Evolutionary conservation across 2,113 vertebrate species (phyloP), one percentile per base, ranked within the genome.

Genomic region (Bungarus multicinctus): DNA sequence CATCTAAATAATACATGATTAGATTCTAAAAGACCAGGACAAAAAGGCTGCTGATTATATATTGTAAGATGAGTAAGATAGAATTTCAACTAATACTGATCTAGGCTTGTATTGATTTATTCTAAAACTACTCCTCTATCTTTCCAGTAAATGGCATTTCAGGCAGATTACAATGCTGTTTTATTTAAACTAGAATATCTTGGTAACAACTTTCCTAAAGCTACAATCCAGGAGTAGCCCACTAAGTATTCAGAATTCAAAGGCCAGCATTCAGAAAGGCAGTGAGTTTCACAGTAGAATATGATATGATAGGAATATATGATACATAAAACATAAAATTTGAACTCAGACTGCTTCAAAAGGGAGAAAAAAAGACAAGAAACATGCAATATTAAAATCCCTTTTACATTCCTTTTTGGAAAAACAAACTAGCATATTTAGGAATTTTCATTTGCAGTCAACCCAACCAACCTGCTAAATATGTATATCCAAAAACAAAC

Each of bases 11-110:
- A 74, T 74, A 34, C 16, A 39, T 39, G 14, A 45, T 85, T 25
- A 91, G 34, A 52, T 81, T 87, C 74, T 81, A 89, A 90, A 96
- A 86, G 74, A 89, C 69, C 81, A 81, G 64, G 55, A 9, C 93
- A 96, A 74, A 94, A 95, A 93, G 93, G 89, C 87, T 91, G 90
- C 89, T 89, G 53, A 64, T 95, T 85, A 58, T 95, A 94, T 95
- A 94, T 94, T 92, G 16, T 23, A 90, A 74, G 5, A 69, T 2
- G 16, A 58, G 57, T 58, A 58, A 58, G 57, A 25, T 58, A 23
- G 30, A 30, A 74, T 90, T 90, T 90, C 45, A 69, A 47, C 14
- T 52, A n/a, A 23, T 90, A 74, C 64, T 74, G 60, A 50, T 64
- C 5, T 69, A n/a, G 14, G 45, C 30, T 5, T 30, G 20, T 18